Evolutionary conservation across 2,888 invertebrate species (phyloP), one percentile per base, ranked within the genome.

Genomic region (Drosophila greeni): DNA sequence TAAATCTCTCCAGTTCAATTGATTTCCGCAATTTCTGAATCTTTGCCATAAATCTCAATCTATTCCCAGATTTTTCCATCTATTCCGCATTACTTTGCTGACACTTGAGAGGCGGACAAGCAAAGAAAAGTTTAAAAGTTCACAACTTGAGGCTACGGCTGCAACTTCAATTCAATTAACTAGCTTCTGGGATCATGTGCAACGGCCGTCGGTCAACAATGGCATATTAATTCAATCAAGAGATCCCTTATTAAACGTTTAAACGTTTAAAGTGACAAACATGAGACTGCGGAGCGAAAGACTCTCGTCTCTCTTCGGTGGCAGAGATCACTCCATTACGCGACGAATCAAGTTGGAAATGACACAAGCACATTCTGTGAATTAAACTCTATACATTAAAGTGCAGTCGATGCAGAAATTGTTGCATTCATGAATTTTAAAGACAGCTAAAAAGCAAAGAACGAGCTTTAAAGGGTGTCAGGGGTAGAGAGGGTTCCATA

Each of bases 201-300:
- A 56, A 16, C 42, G 12, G 47, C 31, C 40, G 51, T 31, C 23
- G 49, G 45, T 57, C 68, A 67, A 67, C 60, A 66, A 36, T 66
- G 58, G 75, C 76, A 74, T 66, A 76, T 83, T 79, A 81, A 79
- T 82, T 82, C 75, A 79, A 79, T 79, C 81, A 79, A 80, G 76
- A 58, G 67, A 70, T 66, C 66, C 77, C 83, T 82, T 79, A 79
- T 79, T 79, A 82, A 82, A 79, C 64, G 73, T 42, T 79, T 79
- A 79, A 82, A 78, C 58, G 74, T 42, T 68, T 73, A 48, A 79
- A 78, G 78, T 80, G 78, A 80, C 77, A 78, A 77, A 67, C 74
- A 72, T 66, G 60, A 72, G 42, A 61, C 47, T 36, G 29, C 40
- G 14, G 61, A 34, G 20, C 12, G 24, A 26, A 8, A 8, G 26